Base-by-base conservation (phyloP, 2,113 vertebrate genomes). In the Notothenia coriiceps region DNA sequence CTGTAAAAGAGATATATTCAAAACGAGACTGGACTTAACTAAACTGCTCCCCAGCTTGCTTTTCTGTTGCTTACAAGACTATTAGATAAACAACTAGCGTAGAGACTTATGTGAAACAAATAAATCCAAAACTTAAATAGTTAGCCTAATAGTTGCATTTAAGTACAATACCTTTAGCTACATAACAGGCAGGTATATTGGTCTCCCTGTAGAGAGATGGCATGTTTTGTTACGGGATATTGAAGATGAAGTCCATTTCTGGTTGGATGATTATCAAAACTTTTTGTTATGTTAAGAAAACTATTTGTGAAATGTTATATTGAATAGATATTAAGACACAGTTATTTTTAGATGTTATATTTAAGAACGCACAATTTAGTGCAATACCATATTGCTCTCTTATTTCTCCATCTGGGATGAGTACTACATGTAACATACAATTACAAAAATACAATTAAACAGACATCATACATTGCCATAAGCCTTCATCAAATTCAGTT, bases 1-100 rank as follows among this genome's bases (percentile, higher is more conserved):
- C 60, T 79, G 40, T 47, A 65, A 79, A 74, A 83, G 29, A 71
- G 40, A 70, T 29, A 0, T 52, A 47, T 82, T 77, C 46, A 18
- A 70, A 46, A 35, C 43, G 22, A n/a, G 56, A 77, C 18, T 29
- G 49, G 49, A 65, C 52, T 56, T 33, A 14, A 25, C 64, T 54
- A 35, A 82, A 51, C 71, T 51, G 14, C 12, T 74, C 18, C 20
- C 18, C 49, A 46, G 18, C 29, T 54, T 33, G 40, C 20, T 69
- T 60, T 54, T 12, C 67, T 79, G 55, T 40, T 43, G 43, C 25
- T 35, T 60, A 55, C 10, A 29, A 0, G 20, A 40, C 35, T 40
- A 40, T 40, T 40, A 40, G 35, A 40, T 40, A 6, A 40, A 6
- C 35, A 40, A 40, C 35, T 7, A 49, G 13, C 15, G 5, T 52